Conservation (phyloP, 2,113 vertebrate species). For the Dasyprocta punctata region DNA sequence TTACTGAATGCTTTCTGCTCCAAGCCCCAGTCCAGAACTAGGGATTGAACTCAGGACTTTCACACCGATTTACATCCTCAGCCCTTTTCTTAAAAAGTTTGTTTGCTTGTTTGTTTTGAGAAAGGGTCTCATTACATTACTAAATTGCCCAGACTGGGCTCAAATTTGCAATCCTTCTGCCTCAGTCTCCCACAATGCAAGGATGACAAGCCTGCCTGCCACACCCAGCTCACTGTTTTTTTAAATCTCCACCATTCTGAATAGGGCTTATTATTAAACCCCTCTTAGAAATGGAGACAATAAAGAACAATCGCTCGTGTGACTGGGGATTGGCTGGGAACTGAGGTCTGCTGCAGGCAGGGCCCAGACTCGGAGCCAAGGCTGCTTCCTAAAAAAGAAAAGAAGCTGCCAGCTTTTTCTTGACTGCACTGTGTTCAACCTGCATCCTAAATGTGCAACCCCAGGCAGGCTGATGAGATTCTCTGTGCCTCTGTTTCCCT, state of each 20-base stretch:
- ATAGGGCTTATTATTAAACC: neutral
- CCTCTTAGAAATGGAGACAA: conserved; percentile 8
- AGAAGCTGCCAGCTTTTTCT: neutral
- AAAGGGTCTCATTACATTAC: neutral
- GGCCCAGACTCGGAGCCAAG: neutral
- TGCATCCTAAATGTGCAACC: neutral
- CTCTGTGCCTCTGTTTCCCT: neutral
- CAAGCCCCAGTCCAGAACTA: neutral
- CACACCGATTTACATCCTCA: neutral
- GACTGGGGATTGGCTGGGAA: neutral
- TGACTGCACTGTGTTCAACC: neutral
- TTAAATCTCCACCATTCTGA: neutral
- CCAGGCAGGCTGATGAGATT: neutral
- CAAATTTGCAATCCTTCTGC: neutral
- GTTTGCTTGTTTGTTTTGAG: neutral
- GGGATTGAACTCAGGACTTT: neutral
- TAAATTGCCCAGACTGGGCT: neutral
- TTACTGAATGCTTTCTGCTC: neutral
- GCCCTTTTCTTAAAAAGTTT: neutral
- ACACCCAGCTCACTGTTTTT: neutral
- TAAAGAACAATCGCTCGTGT: neutral
- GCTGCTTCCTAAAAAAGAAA: neutral
- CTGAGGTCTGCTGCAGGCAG: neutral
- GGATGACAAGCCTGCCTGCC: neutral
- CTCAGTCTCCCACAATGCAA: neutral